Evolutionary conservation across 2,113 vertebrate genomes (phyloP).

Genomic region (Numida meleagris): DNA sequence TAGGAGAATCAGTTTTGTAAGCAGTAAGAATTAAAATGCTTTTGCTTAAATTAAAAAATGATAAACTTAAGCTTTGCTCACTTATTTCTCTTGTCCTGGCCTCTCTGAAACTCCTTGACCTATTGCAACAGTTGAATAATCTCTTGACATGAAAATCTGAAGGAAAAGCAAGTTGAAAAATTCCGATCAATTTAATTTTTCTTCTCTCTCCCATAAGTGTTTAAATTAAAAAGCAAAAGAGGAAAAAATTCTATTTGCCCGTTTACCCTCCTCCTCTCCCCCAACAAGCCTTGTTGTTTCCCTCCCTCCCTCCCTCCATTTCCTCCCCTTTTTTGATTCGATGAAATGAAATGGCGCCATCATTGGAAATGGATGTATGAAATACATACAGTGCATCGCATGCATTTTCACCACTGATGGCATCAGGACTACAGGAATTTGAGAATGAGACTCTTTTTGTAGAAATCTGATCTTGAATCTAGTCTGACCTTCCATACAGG

Average conservation of each 20-base stretch:
- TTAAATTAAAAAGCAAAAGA: neutral
- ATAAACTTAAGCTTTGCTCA: neutral
- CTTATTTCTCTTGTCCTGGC: neutral
- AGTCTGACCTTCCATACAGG: neutral
- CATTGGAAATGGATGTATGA: neutral
- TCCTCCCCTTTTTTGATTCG: neutral
- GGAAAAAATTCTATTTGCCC: neutral
- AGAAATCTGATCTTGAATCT: neutral
- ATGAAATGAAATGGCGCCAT: neutral
- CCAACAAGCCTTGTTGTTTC: neutral
- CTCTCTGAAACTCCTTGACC: neutral
- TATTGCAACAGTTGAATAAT: neutral
- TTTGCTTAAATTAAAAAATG: neutral
- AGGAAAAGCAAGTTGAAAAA: neutral
- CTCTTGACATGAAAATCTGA: neutral
- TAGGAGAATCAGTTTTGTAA: neutral
- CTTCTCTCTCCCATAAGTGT: accelerated
- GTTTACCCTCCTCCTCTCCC: neutral
- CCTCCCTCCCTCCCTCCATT: accelerated
- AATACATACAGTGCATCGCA: neutral
- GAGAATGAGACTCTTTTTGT: neutral
- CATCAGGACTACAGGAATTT: neutral
- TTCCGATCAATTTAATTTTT: neutral
- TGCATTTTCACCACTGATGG: neutral
- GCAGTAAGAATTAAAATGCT: neutral